Evolutionary conservation across 2,888 invertebrate species (phyloP).

Genomic region (Petrophora chlorosata): DNA sequence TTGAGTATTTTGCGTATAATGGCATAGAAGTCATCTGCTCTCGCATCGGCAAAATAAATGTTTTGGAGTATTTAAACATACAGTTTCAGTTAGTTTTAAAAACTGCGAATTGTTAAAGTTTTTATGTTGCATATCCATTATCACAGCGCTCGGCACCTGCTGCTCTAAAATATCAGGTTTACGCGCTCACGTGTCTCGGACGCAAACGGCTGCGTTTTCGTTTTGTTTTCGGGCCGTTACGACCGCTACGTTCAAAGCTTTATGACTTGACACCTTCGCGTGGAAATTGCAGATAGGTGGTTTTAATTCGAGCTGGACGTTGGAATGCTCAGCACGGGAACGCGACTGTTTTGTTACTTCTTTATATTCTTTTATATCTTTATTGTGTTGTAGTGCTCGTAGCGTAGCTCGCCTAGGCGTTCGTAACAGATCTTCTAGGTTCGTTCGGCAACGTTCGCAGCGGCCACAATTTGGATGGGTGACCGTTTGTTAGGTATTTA

Average conservation of each 20-base stretch:
- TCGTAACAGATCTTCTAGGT: too few species aligned
- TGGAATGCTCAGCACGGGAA: slow-evolving; percentile 26
- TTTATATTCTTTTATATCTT: slow-evolving; percentile 11
- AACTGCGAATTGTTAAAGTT: too few species aligned
- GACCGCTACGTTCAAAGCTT: slow-evolving; percentile 27
- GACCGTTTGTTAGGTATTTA: too few species aligned
- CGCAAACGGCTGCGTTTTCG: slow-evolving; percentile 24
- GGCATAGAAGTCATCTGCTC: too few species aligned
- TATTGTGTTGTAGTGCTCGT: slow-evolving; percentile 10
- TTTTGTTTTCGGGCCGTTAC: slow-evolving; percentile 27
- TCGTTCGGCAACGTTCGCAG: too few species aligned
- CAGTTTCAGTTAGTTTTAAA: too few species aligned
- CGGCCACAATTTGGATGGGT: too few species aligned
- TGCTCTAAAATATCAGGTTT: slow-evolving; percentile 15
- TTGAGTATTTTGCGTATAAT: too few species aligned
- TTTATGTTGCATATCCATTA: too few species aligned
- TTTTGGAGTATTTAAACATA: too few species aligned
- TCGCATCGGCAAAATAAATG: too few species aligned
- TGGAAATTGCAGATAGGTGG: slow-evolving; percentile 22
- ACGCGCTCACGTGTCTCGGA: slow-evolving; percentile 10
- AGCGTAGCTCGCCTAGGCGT: too few species aligned
- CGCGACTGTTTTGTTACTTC: slow-evolving; percentile 15
- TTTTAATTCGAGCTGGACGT: slow-evolving; percentile 20
- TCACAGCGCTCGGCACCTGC: background rate
- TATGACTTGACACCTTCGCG: slow-evolving; percentile 28